phyloP scores from a whole-genome alignment of 2,888 invertebrate species.

The Ectobius pallidus region DNA sequence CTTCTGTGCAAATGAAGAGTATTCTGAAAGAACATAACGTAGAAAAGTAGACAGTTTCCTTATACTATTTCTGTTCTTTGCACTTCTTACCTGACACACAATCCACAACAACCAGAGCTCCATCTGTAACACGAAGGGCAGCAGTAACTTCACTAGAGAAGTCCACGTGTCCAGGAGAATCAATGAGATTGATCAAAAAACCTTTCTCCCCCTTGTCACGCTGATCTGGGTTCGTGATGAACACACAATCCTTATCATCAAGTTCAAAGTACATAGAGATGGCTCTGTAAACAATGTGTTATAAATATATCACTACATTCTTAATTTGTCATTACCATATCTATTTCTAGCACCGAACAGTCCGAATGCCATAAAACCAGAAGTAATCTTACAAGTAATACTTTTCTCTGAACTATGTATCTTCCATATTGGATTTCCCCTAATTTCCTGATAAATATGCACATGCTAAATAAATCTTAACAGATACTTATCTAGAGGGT shows the following conservation, averaged over 20 bases:
- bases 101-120: constrained; percentile 99
- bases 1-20: too few relatives aligned
- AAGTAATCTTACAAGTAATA: too few relatives aligned
- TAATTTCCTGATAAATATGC: too few relatives aligned
- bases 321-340: neutral
- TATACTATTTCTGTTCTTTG: too few relatives aligned
- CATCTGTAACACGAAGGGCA: constrained; percentile 99
- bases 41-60: too few relatives aligned
- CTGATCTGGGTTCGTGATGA: constrained; percentile 91
- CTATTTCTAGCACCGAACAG: neutral
- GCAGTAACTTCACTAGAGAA: constrained; percentile 99
- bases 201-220: constrained; percentile 89
- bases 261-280: constrained; percentile 99
- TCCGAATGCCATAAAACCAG: neutral
- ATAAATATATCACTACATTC: neutral
- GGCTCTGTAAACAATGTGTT: constrained; percentile 68
- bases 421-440: too few relatives aligned
- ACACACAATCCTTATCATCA: constrained; percentile 89
- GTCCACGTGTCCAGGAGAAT: constrained; percentile 99
- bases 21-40: too few relatives aligned
- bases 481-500: too few relatives aligned
- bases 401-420: too few relatives aligned
- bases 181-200: constrained; percentile 99
- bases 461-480: too few relatives aligned
- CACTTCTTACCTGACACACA: constrained; percentile 88